These are phyloP conservation scores for Eudemis profundana DNA, from an alignment of 2,888 invertebrate species.

Conservation along the genomic window DNA sequence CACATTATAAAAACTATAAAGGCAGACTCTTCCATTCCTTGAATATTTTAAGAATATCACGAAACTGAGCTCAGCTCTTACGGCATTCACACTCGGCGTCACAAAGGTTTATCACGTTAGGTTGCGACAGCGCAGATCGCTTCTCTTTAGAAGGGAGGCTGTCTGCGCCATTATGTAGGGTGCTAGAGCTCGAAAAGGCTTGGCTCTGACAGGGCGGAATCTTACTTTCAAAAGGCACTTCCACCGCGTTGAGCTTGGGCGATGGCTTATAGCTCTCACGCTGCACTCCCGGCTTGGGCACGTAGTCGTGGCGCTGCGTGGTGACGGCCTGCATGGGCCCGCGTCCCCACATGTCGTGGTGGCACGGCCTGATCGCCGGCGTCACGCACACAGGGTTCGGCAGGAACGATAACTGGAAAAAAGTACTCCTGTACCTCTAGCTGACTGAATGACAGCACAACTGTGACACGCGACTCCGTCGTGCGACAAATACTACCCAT, in stretches of 20 bases:
- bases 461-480: no score
- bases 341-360: conserved; percentile 87
- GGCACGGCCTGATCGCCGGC: conserved; percentile 86
- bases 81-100: conserved; percentile 5
- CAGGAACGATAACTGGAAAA: conserved; percentile 81
- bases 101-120: background rate
- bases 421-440: conserved; percentile 50
- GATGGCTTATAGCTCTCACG: conserved; percentile 75
- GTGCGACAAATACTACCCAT: no score
- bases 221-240: conserved; percentile 79
- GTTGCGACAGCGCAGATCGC: no score
- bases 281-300: conserved; percentile 86
- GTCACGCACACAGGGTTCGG: conserved; percentile 85
- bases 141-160: background rate
- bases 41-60: no score
- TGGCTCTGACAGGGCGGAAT: background rate
- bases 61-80: background rate
- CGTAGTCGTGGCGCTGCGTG: conserved; percentile 91
- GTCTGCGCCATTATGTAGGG: background rate
- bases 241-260: conserved; percentile 67
- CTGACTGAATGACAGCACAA: no score
- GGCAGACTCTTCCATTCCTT: no score
- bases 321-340: conserved; percentile 90
- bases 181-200: background rate
- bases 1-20: no score